Evolutionary conservation across 2,113 vertebrate species (phyloP).

Genomic region (Neomonachus schauinslandi): DNA sequence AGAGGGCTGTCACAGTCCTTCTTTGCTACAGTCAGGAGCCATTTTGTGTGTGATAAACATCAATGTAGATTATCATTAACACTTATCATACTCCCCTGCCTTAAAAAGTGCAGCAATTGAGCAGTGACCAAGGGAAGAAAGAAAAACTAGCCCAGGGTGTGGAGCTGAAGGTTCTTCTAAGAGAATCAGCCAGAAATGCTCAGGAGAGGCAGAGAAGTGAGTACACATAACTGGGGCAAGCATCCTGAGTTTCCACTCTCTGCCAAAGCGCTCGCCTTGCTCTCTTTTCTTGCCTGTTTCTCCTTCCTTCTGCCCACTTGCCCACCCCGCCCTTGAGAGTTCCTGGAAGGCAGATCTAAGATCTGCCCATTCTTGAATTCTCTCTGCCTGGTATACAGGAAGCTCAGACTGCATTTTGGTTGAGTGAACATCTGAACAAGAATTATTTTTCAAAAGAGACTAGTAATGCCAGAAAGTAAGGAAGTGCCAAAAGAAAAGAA

Average conservation of each 20-base stretch:
- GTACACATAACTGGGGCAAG: background rate
- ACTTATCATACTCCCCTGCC: background rate
- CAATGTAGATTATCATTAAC: background rate
- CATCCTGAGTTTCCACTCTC: background rate
- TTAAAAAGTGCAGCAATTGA: constrained; percentile 7
- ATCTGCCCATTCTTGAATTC: background rate
- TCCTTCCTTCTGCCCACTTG: background rate
- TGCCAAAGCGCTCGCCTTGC: background rate
- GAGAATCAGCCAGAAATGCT: background rate
- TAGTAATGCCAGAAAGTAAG: constrained; percentile 4
- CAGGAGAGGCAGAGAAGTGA: background rate
- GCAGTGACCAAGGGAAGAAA: background rate
- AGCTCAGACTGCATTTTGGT: constrained; percentile 21
- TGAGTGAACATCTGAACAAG: constrained; percentile 44
- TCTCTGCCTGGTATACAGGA: constrained; percentile 8
- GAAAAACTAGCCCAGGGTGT: background rate
- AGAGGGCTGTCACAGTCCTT: background rate
- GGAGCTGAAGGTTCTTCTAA: background rate
- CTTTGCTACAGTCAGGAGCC: background rate
- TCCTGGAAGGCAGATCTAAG: background rate
- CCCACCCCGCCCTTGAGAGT: background rate
- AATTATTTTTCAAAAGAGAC: constrained; percentile 30
- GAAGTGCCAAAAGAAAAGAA: constrained; percentile 14
- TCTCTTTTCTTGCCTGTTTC: background rate
- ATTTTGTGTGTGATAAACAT: background rate